A percentile compares a stretch with the other conserved stretches of the same genome.
Conservation (phyloP, 2,113 vertebrate genomes). For the Neogale vison region DNA sequence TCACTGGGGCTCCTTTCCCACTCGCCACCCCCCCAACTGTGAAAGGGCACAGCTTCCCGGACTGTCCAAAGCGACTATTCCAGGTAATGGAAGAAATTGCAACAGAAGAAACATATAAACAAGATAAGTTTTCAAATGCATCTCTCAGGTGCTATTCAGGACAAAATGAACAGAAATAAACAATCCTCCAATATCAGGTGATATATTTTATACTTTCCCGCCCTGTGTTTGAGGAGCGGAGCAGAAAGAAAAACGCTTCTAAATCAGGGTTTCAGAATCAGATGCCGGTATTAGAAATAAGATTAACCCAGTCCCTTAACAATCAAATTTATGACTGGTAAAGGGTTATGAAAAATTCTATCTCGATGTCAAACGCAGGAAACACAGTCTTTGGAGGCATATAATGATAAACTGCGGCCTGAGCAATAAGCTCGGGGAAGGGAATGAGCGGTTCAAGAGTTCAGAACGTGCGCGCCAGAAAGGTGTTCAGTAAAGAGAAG, state of each 20-base stretch:
- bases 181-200: conserved; percentile 67
- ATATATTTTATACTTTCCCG: conserved; percentile 61
- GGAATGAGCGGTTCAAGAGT: conserved; percentile 87
- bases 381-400: conserved; percentile 84
- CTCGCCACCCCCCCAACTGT: background rate
- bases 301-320: conserved; percentile 85
- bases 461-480: conserved; percentile 83
- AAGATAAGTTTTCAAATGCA: conserved; percentile 80
- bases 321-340: conserved; percentile 86
- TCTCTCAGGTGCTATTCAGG: conserved; percentile 81
- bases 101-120: conserved; percentile 75
- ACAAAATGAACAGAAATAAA: conserved; percentile 83
- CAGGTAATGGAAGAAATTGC: conserved; percentile 75
- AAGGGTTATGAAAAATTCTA: conserved; percentile 86
- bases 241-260: conserved; percentile 75
- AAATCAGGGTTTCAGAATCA: conserved; percentile 83
- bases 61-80: conserved; percentile 64
- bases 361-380: conserved; percentile 82
- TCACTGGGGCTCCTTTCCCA: background rate
- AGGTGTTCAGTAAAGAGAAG: conserved; percentile 86
- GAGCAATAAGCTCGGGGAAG: conserved; percentile 80
- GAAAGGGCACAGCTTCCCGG: conserved; percentile 25
- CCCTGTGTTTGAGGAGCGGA: conserved; percentile 69
- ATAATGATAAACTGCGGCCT: conserved; percentile 85
- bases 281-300: conserved; percentile 82